Percentiles rank a stretch among this genome's conserved stretches.
phyloP scores from a whole-genome alignment of 2,888 invertebrate species.

The Cheilosia variabilis region DNA sequence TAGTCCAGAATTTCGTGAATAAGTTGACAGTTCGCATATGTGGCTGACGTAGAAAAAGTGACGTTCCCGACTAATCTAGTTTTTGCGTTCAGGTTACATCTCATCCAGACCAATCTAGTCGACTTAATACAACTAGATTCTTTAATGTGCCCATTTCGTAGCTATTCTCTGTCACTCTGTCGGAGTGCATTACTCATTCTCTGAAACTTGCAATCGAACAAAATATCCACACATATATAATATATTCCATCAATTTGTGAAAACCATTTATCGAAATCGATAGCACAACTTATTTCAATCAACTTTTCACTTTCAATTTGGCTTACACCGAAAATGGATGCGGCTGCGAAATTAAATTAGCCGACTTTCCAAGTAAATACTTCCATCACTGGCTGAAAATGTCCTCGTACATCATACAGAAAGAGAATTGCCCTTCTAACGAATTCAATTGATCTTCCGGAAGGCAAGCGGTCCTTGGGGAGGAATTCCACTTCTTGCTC shows the following conservation, averaged over 20 bases:
- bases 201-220: not conserved
- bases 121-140: too few species aligned
- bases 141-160: too few species aligned
- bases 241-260: not conserved
- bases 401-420: constrained; percentile 14
- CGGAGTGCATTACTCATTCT: too few species aligned
- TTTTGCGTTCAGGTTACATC: too few species aligned
- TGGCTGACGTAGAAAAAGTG: too few species aligned
- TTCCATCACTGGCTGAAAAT: constrained; percentile 1
- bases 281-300: constrained; percentile 41
- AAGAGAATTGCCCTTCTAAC: constrained; percentile 13
- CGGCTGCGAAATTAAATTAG: constrained; percentile 43
- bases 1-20: too few species aligned
- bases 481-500: constrained; percentile 1
- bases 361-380: constrained; percentile 36
- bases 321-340: constrained; percentile 15
- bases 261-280: constrained; percentile 9
- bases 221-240: not conserved
- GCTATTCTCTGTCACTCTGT: too few species aligned
- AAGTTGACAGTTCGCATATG: too few species aligned
- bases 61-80: too few species aligned
- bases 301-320: constrained; percentile 51
- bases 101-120: too few species aligned
- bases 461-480: constrained; percentile 21
- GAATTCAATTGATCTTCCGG: constrained; percentile 52